These are phyloP conservation scores for Drosophila lacteicornis DNA, from an alignment of 1,140 invertebrate species.

Conservation along the genomic window DNA sequence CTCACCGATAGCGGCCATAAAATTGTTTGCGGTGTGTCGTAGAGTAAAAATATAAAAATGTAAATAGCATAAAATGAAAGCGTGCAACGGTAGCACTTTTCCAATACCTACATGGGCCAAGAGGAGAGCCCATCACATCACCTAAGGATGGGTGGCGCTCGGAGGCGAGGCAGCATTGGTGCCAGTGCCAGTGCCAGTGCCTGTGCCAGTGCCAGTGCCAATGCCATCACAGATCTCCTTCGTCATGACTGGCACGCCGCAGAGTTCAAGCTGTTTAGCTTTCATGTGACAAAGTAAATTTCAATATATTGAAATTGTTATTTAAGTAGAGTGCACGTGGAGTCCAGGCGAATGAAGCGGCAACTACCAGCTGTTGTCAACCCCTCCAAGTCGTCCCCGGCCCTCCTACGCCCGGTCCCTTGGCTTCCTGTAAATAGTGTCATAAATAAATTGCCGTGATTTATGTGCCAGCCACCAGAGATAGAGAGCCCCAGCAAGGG, in stretches of 20 bases:
- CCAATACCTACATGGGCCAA: conserved; percentile 57
- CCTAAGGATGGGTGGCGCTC: conserved; percentile 10
- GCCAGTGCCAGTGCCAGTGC: conserved; percentile 8
- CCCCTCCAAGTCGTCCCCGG: not conserved
- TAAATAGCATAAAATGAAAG: conserved; percentile 80
- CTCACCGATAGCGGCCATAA: conserved; percentile 26
- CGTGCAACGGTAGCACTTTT: conserved; percentile 78
- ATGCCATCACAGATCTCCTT: conserved; percentile 28
- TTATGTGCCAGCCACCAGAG: conserved; percentile 63
- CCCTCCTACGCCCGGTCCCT: not conserved
- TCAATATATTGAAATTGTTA: conserved; percentile 84
- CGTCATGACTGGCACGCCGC: conserved; percentile 65
- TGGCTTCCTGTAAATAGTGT: conserved; percentile 74
- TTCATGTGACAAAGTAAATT: conserved; percentile 84
- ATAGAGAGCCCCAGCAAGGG: conserved; percentile 10
- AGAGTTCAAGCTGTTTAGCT: conserved; percentile 81
- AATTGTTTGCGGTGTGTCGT: conserved; percentile 72
- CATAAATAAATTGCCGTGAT: conserved; percentile 83
- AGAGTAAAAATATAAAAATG: conserved; percentile 74
- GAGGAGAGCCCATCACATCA: conserved; percentile 3
- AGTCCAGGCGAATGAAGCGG: conserved; percentile 16
- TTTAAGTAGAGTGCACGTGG: conserved; percentile 79
- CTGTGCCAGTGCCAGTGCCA: conserved; percentile 7
- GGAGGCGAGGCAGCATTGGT: conserved; percentile 6
- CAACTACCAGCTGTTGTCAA: conserved; percentile 56